Conservation (phyloP, 2,888 invertebrate genomes). For the Ichneumoninae sp. region DNA sequence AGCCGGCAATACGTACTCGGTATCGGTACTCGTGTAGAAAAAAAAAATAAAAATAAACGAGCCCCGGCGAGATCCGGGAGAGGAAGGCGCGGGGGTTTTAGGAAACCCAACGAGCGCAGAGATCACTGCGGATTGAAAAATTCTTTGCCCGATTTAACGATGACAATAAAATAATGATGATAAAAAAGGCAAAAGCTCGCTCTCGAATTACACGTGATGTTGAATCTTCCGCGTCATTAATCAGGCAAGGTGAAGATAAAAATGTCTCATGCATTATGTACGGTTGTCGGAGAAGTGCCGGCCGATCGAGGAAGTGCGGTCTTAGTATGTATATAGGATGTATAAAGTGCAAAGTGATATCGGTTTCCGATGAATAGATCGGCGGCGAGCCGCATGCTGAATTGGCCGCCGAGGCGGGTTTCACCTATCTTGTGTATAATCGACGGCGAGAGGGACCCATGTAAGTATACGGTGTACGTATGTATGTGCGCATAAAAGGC, state of each 20-base stretch:
- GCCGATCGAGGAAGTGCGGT: constrained; percentile 16
- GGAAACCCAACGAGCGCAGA: constrained; percentile 40
- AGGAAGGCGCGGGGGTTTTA: constrained; percentile 25
- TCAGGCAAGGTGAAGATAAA: constrained; percentile 1
- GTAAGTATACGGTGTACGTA: constrained; percentile 35
- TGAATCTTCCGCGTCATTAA: constrained; percentile 16
- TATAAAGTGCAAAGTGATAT: constrained; percentile 41
- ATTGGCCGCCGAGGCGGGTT: constrained; percentile 53
- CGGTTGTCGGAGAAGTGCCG: background rate
- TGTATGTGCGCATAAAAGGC: constrained; percentile 33
- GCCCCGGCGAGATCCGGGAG: constrained; percentile 4
- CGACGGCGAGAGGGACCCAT: constrained; percentile 55
- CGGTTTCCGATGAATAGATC: constrained; percentile 63
- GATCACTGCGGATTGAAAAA: constrained; percentile 5
- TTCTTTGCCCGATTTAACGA: background rate
- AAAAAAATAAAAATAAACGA: constrained; percentile 3
- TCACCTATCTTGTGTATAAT: constrained; percentile 63
- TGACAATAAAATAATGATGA: background rate
- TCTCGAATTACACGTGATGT: constrained; percentile 20
- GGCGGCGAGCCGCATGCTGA: constrained; percentile 56
- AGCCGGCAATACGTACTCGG: constrained; percentile 10
- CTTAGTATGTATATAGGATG: constrained; percentile 19
- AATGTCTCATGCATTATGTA: constrained; percentile 23
- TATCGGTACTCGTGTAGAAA: constrained; percentile 16
- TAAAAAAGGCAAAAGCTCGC: background rate